Base-by-base conservation (phyloP, 2,113 vertebrate species). In the Brachirus orientalis region DNA sequence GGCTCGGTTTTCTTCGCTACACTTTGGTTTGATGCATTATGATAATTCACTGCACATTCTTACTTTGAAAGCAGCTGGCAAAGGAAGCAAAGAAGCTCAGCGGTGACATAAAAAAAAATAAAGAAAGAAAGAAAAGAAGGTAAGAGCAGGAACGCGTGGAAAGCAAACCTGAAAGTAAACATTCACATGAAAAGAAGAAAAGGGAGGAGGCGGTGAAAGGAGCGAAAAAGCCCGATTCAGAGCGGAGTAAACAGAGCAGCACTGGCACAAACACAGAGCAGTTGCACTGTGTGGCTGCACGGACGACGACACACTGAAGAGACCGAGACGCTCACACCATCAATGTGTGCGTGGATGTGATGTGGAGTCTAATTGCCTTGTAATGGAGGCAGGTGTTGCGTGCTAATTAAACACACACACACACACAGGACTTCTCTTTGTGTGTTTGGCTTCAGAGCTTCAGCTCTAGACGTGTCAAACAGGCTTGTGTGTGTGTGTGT, bases 361-460 rank as follows among this genome's bases (percentile, higher is more conserved):
- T 55, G 68, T 47, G 64, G 58, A 48, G 48, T 63, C 64, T 82
- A 82, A 85, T 69, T 54, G 57, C 52, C 38, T 60, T 50, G 58
- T 74, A 77, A 84, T 74, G 78, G 67, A 71, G 59, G 76, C 79
- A 82, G 82, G 67, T 80, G 81, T 55, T 81, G 67, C 53, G 62
- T 72, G 51, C 60, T 75, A 83, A 80, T 83, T 83, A 56, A 79
- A 77, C 63, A 45, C 63, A 58, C 55, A 66, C 40, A 43, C 63
- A 41, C 62, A 77, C 54, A 73, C 63, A 70, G 40, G 47, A 41
- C 12, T 33, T 47, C 63, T 41, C 66, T 80, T 67, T 77, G 59
- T 66, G 44, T 69, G 55, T 63, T 63, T 57, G 63, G 67, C 72
- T 61, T 52, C 40, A 1, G 20, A 6, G 69, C 63, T 63, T 40